phyloP scores from a whole-genome alignment of 1,140 invertebrate species.

The Geopemphigus sp. region DNA sequence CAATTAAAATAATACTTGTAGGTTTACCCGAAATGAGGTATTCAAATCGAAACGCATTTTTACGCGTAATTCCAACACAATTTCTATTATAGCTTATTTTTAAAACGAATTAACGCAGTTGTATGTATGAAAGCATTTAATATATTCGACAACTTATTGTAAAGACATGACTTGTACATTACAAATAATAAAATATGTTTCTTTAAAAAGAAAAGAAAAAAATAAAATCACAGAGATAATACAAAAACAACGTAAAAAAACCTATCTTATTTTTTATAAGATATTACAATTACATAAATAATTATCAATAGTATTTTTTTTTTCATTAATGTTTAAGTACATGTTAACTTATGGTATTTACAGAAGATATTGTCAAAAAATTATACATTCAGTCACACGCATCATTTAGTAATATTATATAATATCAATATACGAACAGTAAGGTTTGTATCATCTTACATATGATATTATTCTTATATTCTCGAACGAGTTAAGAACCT shows the following conservation, averaged over 20 bases:
- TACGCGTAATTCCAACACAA: no score
- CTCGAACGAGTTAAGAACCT: no score
- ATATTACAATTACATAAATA: slow-evolving; percentile 7
- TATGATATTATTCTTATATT: no score
- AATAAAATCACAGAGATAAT: slow-evolving; percentile 44
- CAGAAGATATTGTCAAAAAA: slow-evolving; percentile 42
- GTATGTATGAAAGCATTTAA: slow-evolving; percentile 29
- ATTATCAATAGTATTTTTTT: slow-evolving; percentile 29
- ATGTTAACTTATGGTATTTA: slow-evolving; percentile 35
- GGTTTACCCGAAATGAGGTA: no score
- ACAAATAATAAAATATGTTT: slow-evolving; percentile 42
- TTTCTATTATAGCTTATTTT: no score
- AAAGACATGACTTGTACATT: slow-evolving; percentile 25
- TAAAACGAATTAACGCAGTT: background rate
- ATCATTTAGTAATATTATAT: background rate
- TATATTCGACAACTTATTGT: slow-evolving; percentile 31
- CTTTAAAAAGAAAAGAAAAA: slow-evolving; percentile 32
- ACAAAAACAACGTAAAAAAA: slow-evolving; percentile 35
- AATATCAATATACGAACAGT: no score
- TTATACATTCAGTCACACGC: slow-evolving; percentile 34
- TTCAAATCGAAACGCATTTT: no score
- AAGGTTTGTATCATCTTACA: no score
- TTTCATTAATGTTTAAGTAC: background rate
- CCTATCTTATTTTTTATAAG: slow-evolving; percentile 16
- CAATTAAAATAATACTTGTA: no score